These are phyloP conservation scores for Luidia sarsii DNA, from an alignment of 53 echinoderm and acorn worm genomes.

Conservation along the genomic window DNA sequence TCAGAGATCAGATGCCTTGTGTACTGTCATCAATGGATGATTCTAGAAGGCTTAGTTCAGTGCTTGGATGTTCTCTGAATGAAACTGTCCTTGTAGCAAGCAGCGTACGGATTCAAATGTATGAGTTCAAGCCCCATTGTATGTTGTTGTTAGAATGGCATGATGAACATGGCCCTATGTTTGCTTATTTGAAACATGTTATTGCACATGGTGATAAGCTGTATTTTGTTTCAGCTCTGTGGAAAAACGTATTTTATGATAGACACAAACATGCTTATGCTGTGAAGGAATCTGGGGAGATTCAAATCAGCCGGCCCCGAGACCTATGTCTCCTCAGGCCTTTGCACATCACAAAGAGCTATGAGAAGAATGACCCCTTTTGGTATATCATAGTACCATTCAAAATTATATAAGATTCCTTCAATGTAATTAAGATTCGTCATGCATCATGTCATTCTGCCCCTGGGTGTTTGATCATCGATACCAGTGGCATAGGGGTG, in stretches of 20 bases:
- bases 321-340: conserved; percentile 8
- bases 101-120: conserved; percentile 29
- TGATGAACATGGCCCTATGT: conserved; percentile 38
- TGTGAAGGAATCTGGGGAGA: conserved; percentile 25
- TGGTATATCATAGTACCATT: conserved; percentile 48
- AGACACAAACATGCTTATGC: conserved; percentile 36
- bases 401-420: conserved; percentile 21
- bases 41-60: background rate
- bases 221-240: conserved; percentile 15
- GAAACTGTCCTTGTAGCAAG: background rate
- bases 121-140: conserved; percentile 26
- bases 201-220: background rate
- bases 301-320: conserved; percentile 1
- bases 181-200: conserved; percentile 38
- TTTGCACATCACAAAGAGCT: conserved; percentile 40
- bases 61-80: conserved; percentile 17
- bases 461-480: too few relatives aligned
- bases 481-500: too few relatives aligned
- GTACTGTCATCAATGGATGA: conserved; percentile 27
- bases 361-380: conserved; percentile 10
- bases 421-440: too few relatives aligned
- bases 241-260: conserved; percentile 37
- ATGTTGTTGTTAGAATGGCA: conserved; percentile 41
- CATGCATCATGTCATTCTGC: too few relatives aligned
- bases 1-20: conserved; percentile 25